A percentile compares a stretch with the other conserved stretches of the same genome.
These are phyloP conservation scores for Calliopsis andreniformis DNA, from an alignment of 1,140 invertebrate genomes.

Conservation along the genomic window DNA sequence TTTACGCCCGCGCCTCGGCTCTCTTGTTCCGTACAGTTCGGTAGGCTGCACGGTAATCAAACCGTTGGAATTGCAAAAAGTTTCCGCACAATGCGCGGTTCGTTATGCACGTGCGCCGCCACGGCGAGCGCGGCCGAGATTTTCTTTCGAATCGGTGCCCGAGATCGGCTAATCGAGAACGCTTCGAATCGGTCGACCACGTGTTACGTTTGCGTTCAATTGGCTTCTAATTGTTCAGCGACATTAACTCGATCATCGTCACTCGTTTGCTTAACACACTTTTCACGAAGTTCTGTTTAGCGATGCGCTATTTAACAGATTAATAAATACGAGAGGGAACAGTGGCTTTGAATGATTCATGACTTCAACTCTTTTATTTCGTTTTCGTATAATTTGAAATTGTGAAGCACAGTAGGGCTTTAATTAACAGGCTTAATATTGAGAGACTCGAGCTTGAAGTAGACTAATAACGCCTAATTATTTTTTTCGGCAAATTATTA, in stretches of 20 bases:
- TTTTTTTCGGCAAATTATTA: too few species aligned
- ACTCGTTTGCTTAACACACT: too few species aligned
- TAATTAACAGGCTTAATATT: too few species aligned
- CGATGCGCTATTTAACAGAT: too few species aligned
- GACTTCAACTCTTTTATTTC: background rate
- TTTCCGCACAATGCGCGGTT: constrained; percentile 41
- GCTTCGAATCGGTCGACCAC: background rate
- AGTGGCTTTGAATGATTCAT: too few species aligned
- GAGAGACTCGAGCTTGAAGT: too few species aligned
- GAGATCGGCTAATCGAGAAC: background rate
- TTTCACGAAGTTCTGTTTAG: too few species aligned
- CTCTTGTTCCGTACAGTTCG: constrained; percentile 23
- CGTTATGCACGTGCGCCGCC: constrained; percentile 55
- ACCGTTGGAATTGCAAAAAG: constrained; percentile 50
- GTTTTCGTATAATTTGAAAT: background rate
- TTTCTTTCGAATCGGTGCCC: constrained; percentile 1
- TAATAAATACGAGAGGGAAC: too few species aligned
- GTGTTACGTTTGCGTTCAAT: background rate
- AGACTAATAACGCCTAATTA: too few species aligned
- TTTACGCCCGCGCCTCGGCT: constrained; percentile 5
- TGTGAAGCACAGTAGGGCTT: background rate
- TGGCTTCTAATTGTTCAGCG: background rate
- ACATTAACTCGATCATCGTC: background rate
- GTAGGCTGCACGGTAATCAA: constrained; percentile 46
- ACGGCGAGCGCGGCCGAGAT: constrained; percentile 1